Conservation (phyloP, 2,797 vertebrate species). For the Heliangelus exortis region DNA sequence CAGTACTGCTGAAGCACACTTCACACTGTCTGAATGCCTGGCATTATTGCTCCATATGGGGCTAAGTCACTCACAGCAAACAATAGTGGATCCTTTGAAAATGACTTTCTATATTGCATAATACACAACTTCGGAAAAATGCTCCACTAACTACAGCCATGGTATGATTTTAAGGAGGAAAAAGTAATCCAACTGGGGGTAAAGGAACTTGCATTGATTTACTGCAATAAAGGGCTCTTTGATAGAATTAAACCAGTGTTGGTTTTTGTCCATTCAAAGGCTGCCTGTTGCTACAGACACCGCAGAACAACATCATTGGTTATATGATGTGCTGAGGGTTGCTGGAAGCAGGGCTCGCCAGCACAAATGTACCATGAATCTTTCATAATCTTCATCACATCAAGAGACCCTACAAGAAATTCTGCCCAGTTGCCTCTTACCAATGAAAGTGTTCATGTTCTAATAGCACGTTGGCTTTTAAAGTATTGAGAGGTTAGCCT, state of each 20-base stretch:
- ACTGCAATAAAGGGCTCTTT: slow-evolving; percentile 25
- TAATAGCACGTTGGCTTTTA: neutral
- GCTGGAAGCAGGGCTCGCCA: neutral
- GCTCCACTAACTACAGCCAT: neutral
- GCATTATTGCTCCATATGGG: neutral
- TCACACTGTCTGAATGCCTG: neutral
- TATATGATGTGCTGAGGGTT: neutral
- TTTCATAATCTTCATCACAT: neutral
- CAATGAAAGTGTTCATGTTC: neutral
- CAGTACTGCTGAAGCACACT: neutral
- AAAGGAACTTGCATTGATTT: neutral
- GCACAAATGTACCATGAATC: neutral
- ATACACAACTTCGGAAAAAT: neutral
- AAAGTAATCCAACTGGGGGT: neutral
- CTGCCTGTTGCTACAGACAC: neutral
- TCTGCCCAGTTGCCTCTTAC: neutral
- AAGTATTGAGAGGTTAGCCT: neutral
- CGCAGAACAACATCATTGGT: neutral
- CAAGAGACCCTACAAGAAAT: neutral
- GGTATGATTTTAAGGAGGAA: slow-evolving; percentile 5
- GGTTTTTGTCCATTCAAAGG: neutral
- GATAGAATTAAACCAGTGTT: neutral
- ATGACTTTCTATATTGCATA: slow-evolving; percentile 21
- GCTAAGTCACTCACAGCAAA: neutral
- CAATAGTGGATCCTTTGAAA: neutral